Conservation (phyloP, 2,113 vertebrate genomes). For the Brienomyrus longianalis region DNA sequence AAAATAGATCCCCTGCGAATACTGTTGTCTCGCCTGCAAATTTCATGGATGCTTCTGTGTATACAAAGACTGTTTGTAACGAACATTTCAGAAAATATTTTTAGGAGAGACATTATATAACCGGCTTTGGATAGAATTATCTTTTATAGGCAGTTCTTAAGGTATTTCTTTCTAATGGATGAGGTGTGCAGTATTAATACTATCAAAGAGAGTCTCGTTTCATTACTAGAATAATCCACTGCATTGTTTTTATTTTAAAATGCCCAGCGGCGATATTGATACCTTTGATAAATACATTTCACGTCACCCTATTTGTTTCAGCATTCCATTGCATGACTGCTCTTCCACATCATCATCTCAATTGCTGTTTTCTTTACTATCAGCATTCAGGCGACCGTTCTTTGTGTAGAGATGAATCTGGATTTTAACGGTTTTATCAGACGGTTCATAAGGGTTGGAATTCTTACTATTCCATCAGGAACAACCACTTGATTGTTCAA, state of each 20-base stretch:
- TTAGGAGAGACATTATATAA: neutral
- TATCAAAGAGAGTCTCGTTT: neutral
- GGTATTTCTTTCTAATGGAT: neutral
- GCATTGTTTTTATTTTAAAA: neutral
- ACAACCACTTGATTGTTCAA: neutral
- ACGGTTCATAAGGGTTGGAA: neutral
- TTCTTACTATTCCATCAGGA: neutral
- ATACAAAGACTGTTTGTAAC: neutral
- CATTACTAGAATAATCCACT: slow-evolving; percentile 7
- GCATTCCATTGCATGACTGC: neutral
- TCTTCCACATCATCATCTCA: neutral
- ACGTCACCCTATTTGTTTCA: neutral
- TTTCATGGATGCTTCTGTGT: neutral
- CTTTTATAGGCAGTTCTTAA: neutral
- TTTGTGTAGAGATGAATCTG: neutral
- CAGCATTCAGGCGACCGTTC: neutral
- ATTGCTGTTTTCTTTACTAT: neutral
- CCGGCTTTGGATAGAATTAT: slow-evolving; percentile 1
- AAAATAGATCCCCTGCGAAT: neutral
- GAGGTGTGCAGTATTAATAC: neutral
- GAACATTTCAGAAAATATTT: neutral
- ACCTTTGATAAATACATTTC: slow-evolving; percentile 1
- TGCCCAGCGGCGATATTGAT: neutral
- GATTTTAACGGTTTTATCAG: neutral
- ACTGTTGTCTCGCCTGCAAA: neutral